Evolutionary conservation across 2,113 vertebrate genomes (phyloP).

Genomic region (Alligator mississippiensis): DNA sequence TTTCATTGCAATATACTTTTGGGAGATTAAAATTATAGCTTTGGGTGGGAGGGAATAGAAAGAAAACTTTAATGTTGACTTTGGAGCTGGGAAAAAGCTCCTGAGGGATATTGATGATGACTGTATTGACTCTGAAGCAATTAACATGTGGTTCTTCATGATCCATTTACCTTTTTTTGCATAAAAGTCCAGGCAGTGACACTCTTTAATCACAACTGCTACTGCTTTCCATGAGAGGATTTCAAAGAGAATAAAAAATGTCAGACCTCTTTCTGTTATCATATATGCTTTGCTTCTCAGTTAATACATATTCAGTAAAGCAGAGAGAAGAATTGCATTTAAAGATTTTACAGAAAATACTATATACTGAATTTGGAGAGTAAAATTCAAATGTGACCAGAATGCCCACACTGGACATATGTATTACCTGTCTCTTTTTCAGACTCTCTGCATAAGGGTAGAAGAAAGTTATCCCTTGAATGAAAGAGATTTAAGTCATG

Average conservation of each 20-base stretch:
- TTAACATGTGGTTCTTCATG: slow-evolving; percentile 31
- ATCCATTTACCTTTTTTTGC: slow-evolving; percentile 38
- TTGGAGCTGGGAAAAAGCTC: slow-evolving; percentile 8
- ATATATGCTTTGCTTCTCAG: neutral
- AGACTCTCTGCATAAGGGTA: neutral
- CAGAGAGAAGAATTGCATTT: neutral
- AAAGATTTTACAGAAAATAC: neutral
- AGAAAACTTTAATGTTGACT: neutral
- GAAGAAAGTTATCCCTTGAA: neutral
- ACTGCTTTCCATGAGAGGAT: slow-evolving; percentile 10
- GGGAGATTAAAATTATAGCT: neutral
- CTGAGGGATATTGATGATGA: slow-evolving; percentile 36
- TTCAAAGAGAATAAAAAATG: neutral
- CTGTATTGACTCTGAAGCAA: slow-evolving; percentile 55
- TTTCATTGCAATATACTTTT: slow-evolving; percentile 19
- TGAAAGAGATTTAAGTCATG: neutral
- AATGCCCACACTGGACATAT: neutral
- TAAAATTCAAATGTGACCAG: neutral
- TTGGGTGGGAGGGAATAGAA: neutral
- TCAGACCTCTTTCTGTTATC: neutral
- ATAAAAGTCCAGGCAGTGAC: neutral
- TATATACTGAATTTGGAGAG: neutral
- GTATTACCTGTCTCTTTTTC: neutral
- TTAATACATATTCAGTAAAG: neutral
- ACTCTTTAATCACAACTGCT: neutral